Conservation (phyloP, 2,113 vertebrate species). For the Nibea albiflora region DNA sequence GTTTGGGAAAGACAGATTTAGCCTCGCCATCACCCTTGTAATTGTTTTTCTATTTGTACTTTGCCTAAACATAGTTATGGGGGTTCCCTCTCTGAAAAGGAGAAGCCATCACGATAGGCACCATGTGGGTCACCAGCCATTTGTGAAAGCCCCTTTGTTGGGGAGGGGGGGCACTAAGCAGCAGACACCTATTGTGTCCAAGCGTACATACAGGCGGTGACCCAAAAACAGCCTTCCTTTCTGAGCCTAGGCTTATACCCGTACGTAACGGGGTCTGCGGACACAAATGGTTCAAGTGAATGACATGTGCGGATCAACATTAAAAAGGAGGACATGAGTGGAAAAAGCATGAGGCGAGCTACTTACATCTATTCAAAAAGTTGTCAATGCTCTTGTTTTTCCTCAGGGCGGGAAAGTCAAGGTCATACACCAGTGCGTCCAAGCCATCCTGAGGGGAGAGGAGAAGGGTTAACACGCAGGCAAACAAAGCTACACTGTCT, state of each 20-base stretch:
- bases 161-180: conserved; percentile 58
- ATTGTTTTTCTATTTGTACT: conserved; percentile 2
- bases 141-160: conserved; percentile 82
- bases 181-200: conserved; percentile 82
- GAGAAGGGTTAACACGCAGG: conserved; percentile 45
- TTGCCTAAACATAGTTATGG: conserved; percentile 9
- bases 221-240: conserved; percentile 74
- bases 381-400: conserved; percentile 99
- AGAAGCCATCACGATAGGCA: conserved; percentile 60
- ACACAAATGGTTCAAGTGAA: conserved; percentile 44
- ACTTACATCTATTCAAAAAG: conserved; percentile 99
- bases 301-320: conserved; percentile 4
- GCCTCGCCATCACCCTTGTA: neutral
- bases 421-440: conserved; percentile 98
- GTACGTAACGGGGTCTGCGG: conserved; percentile 29
- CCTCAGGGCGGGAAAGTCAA: conserved; percentile 98
- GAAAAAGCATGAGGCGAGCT: conserved; percentile 44
- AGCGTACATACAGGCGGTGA: conserved; percentile 69
- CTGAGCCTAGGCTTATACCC: conserved; percentile 40
- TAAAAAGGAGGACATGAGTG: conserved; percentile 22
- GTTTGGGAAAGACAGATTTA: neutral
- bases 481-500: conserved; percentile 3
- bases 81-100: conserved; percentile 34
- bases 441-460: conserved; percentile 90
- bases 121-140: conserved; percentile 79